Evolutionary conservation across 1,140 invertebrate genomes (phyloP).

Genomic region (Heliothis subflexa): DNA sequence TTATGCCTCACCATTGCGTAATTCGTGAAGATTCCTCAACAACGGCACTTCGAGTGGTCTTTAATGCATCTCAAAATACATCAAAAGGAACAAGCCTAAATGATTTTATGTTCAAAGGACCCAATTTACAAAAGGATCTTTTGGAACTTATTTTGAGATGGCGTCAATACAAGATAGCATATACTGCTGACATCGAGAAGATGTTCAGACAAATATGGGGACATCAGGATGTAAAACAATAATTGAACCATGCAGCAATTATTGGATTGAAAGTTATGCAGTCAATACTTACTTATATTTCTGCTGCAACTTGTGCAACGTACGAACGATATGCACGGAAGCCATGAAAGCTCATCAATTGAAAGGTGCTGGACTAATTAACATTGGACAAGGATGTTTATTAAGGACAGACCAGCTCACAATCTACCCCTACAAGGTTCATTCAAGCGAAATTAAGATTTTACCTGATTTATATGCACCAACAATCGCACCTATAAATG

Average conservation of each 20-base stretch:
- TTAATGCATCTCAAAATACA: constrained; percentile 7
- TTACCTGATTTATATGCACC: background rate
- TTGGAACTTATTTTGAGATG: background rate
- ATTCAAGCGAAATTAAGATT: constrained; percentile 8
- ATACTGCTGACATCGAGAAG: constrained; percentile 2
- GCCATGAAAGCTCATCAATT: background rate
- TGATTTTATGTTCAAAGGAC: constrained; percentile 4
- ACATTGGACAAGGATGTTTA: constrained; percentile 29
- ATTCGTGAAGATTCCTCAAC: background rate
- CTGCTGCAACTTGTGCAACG: constrained; percentile 35
- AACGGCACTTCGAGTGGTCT: background rate
- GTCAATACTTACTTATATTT: constrained; percentile 31
- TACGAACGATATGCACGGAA: constrained; percentile 40
- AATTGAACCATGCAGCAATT: constrained; percentile 19
- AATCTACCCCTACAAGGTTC: constrained; percentile 40
- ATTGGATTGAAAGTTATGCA: constrained; percentile 23
- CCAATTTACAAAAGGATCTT: background rate
- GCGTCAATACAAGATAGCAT: background rate
- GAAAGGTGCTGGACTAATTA: constrained; percentile 11
- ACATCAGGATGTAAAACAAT: constrained; percentile 27
- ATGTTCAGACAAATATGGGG: constrained; percentile 15
- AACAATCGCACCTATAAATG: constrained; percentile 38
- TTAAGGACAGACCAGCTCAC: constrained; percentile 34
- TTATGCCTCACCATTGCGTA: constrained; percentile 16
- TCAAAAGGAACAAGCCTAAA: background rate